Base-by-base conservation (phyloP, 2,888 invertebrate genomes). In the Athrips mouffetella region DNA sequence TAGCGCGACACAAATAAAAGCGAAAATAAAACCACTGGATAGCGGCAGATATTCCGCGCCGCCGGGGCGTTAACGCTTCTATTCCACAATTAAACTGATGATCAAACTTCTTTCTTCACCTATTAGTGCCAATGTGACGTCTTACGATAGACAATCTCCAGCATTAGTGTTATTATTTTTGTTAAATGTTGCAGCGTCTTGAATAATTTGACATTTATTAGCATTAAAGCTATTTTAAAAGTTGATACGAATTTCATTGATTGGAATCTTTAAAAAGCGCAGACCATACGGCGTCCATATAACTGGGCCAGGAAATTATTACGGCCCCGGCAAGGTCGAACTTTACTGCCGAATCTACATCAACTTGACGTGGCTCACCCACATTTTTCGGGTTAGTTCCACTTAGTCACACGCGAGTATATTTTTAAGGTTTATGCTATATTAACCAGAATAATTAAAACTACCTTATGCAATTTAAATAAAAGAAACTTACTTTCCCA, bases 1-100 rank as follows among this genome's bases (percentile, higher is more conserved):
- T 87, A 88, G 88, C 83, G 72, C 86, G 86, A 86, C 88, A 85
- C 82, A 85, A 87, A 88, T 88, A 87, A 87, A 88, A 84, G 83
- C 75, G 69, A 83, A 86, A 88, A 88, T 86, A 87, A 87, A 86
- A 81, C 81, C 67, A 77, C 74, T 78, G 76, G 74, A 83, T 80
- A 76, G 77, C 85, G 79, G 80, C 74, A 82, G 81, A 84, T 82
- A 80, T 81, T 76, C 70, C 57, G 70, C 69, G 73, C 63, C 71
- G 71, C 63, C 71, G 71, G 69, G 65, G 59, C 66, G 71, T 67
- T 66, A 65, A 46, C 64, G 60, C 65, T 62, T 67, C 67, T 70
- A 67, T 65, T 70, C 67, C 64, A 71, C 66, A 70, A 74, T 75
- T 74, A 74, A 74, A 75, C 64, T 59, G 54, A 61, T 61, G 67